Base-by-base conservation (phyloP, 1,140 invertebrate genomes). In the Odontomachus brunneus region DNA sequence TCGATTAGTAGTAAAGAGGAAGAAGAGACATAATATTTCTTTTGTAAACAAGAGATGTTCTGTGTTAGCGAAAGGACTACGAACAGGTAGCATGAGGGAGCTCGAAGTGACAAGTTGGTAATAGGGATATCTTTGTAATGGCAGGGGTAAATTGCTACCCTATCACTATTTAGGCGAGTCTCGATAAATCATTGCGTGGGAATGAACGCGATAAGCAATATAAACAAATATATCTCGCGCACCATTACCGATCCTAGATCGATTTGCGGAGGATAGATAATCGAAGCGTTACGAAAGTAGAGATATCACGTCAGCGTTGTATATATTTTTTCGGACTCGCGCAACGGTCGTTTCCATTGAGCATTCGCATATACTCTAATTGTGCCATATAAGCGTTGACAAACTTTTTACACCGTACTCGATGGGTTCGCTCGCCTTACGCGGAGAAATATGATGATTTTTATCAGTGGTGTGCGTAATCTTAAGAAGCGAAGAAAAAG, bases 311-410 rank as follows among this genome's bases (percentile, higher is more conserved):
- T 73, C n/a, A 19, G 12, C 29, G 48, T 63, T 81, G 59, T 74
- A 63, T 82, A 65, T 26, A 44, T 11, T 44, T 65, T 63, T 75
- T 48, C 26, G 15, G 15, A 44, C 33, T 65, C 26, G 57, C 26
- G 48, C 19, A 49, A 44, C 29, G 26, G 17, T 71, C 29, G 53
- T 82, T 66, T 19, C 9, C 78, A 24, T 82, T 38, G 44, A 80
- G 26, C 65, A 71, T 66, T 78, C 38, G 7, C 51, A 85, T 72
- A n/a, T 60, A 76, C 71, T 85, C 81, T 65, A 62, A 59, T 71
- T 84, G 84, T 85, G 84, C 84, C 84, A 85, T 85, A 85, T 44
- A 38, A 65, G 81, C 55, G n/a, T 62, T 71, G 33, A 69, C n/a
- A 69, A 49, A 71, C 59, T 48, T 84, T 84, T 81, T 84, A 49